Evolutionary conservation across 1,140 invertebrate genomes (phyloP).

Genomic region (Acarapis woodi): DNA sequence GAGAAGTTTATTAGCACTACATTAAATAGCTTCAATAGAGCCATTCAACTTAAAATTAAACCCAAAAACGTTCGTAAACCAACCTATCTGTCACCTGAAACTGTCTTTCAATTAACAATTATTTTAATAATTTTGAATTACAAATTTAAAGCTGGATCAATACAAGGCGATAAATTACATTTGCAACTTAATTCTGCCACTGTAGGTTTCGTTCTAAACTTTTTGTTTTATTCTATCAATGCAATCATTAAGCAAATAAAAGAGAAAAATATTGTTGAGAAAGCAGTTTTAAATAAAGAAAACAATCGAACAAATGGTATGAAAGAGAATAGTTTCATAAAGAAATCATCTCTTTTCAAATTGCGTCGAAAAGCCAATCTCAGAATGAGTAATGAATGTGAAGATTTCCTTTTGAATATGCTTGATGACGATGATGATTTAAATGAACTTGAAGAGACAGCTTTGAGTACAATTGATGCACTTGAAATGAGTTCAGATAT

Average conservation of each 20-base stretch:
- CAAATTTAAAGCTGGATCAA: not conserved
- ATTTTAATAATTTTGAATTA: slow-evolving; percentile 2
- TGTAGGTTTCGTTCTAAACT: slow-evolving; percentile 1
- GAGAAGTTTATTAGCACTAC: not conserved
- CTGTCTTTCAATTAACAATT: slow-evolving; percentile 1
- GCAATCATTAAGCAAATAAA: not conserved
- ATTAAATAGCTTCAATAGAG: not conserved
- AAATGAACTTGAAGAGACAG: slow-evolving; percentile 5
- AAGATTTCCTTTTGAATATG: not conserved
- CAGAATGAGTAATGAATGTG: slow-evolving; percentile 1
- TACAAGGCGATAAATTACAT: not conserved
- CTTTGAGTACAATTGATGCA: slow-evolving; percentile 9
- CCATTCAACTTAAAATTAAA: not conserved
- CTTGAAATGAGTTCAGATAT: slow-evolving; percentile 7
- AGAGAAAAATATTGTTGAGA: not conserved
- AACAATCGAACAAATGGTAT: too few species aligned
- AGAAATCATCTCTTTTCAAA: not conserved
- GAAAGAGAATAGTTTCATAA: not conserved
- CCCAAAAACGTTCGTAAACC: not conserved
- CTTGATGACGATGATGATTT: slow-evolving; percentile 6
- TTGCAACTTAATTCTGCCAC: not conserved
- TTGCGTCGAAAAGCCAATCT: slow-evolving; percentile 5
- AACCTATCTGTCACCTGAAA: not conserved
- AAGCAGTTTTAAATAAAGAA: not conserved
- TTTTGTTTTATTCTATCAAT: not conserved